Evolutionary conservation across 2,888 invertebrate species (phyloP).

Genomic region (Blera fallax): DNA sequence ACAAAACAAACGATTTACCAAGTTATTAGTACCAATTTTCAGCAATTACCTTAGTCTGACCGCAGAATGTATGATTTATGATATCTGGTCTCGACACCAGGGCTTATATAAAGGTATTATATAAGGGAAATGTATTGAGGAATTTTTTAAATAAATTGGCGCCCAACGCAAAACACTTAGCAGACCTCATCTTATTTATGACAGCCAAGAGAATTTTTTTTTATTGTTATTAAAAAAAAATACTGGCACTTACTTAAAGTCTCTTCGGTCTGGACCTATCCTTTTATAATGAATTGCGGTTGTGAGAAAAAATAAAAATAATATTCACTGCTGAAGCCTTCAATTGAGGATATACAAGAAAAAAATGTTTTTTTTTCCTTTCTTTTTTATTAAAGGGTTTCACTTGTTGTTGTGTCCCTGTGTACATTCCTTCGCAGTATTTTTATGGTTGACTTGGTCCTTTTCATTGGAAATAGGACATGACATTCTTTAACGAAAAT

Average conservation of each 20-base stretch:
- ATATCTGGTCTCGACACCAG: background rate
- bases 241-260: background rate
- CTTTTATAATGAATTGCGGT: background rate
- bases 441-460: constrained; percentile 65
- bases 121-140: background rate
- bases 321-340: constrained; percentile 10
- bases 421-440: constrained; percentile 51
- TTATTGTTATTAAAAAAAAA: background rate
- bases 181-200: background rate
- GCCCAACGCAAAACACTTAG: background rate
- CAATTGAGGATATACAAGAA: constrained; percentile 20
- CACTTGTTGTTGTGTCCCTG: background rate
- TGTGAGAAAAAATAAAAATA: background rate
- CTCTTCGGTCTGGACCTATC: background rate
- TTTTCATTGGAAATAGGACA: constrained; percentile 70
- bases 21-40: constrained; percentile 8
- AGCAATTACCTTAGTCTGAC: background rate
- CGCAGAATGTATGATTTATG: background rate
- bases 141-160: background rate
- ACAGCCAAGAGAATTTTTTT: background rate
- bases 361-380: background rate
- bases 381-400: background rate
- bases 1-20: constrained; percentile 24
- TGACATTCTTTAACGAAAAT: constrained; percentile 65
- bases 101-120: background rate